Evolutionary conservation across 2,113 vertebrate genomes (phyloP), one percentile per base, ranked within the genome.

Genomic region (Neotragus pygmaeus): DNA sequence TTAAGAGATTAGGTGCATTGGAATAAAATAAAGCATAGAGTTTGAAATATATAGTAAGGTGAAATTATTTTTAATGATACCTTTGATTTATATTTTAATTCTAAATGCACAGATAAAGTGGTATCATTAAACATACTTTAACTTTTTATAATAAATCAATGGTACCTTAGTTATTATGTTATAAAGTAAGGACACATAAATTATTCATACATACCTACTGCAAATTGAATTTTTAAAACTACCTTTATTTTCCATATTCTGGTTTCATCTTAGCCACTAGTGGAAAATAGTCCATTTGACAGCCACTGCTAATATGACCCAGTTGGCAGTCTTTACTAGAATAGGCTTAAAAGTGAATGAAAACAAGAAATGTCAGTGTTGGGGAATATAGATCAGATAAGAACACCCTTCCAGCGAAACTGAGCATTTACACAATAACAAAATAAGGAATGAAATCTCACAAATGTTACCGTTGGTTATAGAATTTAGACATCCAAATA

Each of bases 21-120:
- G 77, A 97, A 98, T 94, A 97, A 97, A 98, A 98, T 94, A 97
- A 93, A n/a, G 73, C 55, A 39, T 60, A 25, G 89, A 94, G 53
- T 98, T 96, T 97, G 92, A 98, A 98, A 97, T 95, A 97, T 60
- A 95, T 27, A 93, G 73, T 88, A 97, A 96, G 17, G 36, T 98
- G 55, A 98, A 98, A 96, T 94, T 97, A 88, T 97, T 97, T 97
- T 97, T 98, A 98, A 98, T 88, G 21, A 96, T 96, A 93, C 45
- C 51, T 97, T 97, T 94, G 87, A 98, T 98, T 98, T 98, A 95
- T 97, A 97, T 95, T 97, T 97, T 95, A 98, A 97, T 89, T 98
- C 98, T 82, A 98, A 98, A 97, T 96, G 30, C 91, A 94, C 73
- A 97, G 84, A 98, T 97, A 97, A 98, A 98, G 53, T 83, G 58